Evolutionary conservation across 2,797 vertebrate genomes (phyloP), one percentile per base, ranked within the genome.

Genomic region (Neosilurus mollespiculum): DNA sequence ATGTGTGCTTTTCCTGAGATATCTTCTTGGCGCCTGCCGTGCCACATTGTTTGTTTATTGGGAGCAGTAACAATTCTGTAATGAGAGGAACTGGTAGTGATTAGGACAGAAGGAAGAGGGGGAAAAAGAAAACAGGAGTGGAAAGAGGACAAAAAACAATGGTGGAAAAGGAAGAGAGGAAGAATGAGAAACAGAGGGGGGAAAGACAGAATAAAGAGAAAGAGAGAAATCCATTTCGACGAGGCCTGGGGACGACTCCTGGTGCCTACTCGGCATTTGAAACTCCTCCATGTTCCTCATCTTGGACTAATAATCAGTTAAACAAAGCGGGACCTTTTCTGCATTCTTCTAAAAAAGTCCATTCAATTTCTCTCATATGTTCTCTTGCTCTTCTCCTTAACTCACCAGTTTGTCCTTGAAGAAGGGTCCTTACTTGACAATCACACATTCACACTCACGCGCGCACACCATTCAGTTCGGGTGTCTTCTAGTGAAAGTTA

Each of bases 71-170:
- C 80, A 89, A 89, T 92, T 92, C 90, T 67, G 91, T 93, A 93
- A 93, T 93, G 89, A 91, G 89, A 81, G 92, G 92, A 92, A 90
- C 93, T 94, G 92, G 87, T 91, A 93, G 88, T 87, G 83, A 94
- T 94, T 94, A 87, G 59, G 78, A 72, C 26, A 62, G 67, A 61
- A 51, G 61, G 69, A 14, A 61, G 64, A 71, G 64, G 49, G 62
- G 49, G 30, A 18, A 37, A 49, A 64, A 20, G 62, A 88, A 58
- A 78, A 62, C 87, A 91, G 90, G 89, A 93, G 87, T 73, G 84
- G 87, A 88, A 89, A 87, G 4, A 81, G 84, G 43, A 81, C 56
- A 70, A 81, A 24, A 65, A 53, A 73, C 34, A 67, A 69, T 34
- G 53, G 81, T 30, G 58, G 24, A 67, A 61, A 83, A 53, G 58